Conservation (phyloP, 2,797 vertebrate species). For the Poecilia wingei region DNA sequence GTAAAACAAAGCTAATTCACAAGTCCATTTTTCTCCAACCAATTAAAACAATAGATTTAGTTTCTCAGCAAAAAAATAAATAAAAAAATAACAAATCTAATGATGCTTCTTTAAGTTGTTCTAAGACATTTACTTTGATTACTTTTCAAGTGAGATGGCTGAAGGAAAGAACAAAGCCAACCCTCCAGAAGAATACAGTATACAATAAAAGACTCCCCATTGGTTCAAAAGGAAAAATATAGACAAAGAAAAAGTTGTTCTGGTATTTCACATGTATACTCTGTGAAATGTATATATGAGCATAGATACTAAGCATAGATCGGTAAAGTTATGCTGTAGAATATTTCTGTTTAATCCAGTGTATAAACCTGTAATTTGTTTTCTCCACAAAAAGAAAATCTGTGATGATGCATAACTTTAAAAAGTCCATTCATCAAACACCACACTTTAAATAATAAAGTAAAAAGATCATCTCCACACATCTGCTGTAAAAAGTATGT, state of each 20-base stretch:
- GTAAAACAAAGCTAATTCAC: constrained; percentile 65
- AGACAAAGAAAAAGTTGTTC: not conserved
- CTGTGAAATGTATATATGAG: not conserved
- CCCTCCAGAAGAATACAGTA: too few species aligned
- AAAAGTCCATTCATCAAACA: not conserved
- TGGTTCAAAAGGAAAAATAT: not conserved
- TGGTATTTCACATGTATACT: not conserved
- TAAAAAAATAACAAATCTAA: too few species aligned
- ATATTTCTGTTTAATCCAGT: not conserved
- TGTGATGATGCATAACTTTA: not conserved
- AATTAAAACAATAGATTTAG: too few species aligned
- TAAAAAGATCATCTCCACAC: too few species aligned
- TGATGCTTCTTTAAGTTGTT: too few species aligned
- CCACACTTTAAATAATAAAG: too few species aligned
- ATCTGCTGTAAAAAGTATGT: too few species aligned
- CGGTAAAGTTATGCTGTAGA: not conserved
- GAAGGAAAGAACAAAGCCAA: too few species aligned
- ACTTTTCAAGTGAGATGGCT: too few species aligned
- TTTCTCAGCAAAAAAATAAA: too few species aligned
- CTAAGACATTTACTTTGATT: too few species aligned
- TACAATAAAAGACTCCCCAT: too few species aligned
- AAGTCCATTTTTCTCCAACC: constrained; percentile 1
- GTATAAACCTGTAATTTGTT: not conserved
- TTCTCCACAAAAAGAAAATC: not conserved
- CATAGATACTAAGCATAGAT: not conserved